Conservation (phyloP, 2,888 invertebrate species). For the Morpho deidamia region DNA sequence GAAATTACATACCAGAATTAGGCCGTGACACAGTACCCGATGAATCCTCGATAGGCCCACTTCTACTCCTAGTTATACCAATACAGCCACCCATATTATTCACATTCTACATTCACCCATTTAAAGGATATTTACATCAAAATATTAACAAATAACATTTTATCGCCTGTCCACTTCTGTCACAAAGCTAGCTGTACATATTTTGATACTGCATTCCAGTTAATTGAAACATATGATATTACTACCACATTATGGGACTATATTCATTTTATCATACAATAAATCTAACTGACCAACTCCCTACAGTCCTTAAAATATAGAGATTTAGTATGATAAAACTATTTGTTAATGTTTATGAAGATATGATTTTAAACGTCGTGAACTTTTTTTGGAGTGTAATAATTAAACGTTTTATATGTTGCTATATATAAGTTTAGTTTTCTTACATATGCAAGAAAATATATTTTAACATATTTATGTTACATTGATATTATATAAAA, state of each 20-base stretch:
- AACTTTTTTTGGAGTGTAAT: too few relatives aligned
- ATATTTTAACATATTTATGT: too few relatives aligned
- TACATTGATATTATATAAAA: too few relatives aligned
- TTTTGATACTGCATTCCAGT: slow-evolving; percentile 43
- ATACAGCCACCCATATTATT: slow-evolving; percentile 93
- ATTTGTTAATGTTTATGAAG: too few relatives aligned
- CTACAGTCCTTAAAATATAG: too few relatives aligned
- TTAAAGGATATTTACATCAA: slow-evolving; percentile 69
- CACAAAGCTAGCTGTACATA: slow-evolving; percentile 63
- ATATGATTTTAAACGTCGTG: too few relatives aligned
- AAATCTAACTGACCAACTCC: too few relatives aligned
- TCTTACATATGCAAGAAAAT: too few relatives aligned
- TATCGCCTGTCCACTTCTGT: slow-evolving; percentile 62
- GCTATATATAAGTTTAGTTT: too few relatives aligned
- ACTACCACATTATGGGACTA: not conserved
- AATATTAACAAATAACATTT: slow-evolving; percentile 71
- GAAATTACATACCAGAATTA: slow-evolving; percentile 83
- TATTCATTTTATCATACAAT: not conserved
- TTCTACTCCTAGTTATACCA: slow-evolving; percentile 89
- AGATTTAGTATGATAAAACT: too few relatives aligned
- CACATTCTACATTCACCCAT: slow-evolving; percentile 68
- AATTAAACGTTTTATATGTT: too few relatives aligned
- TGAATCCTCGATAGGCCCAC: slow-evolving; percentile 87
- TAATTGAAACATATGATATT: slow-evolving; percentile 13
- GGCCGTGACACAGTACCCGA: slow-evolving; percentile 89